These are phyloP conservation scores for Sebastes hubbsi DNA, from an alignment of 2,797 vertebrate species.

Conservation along the genomic window DNA sequence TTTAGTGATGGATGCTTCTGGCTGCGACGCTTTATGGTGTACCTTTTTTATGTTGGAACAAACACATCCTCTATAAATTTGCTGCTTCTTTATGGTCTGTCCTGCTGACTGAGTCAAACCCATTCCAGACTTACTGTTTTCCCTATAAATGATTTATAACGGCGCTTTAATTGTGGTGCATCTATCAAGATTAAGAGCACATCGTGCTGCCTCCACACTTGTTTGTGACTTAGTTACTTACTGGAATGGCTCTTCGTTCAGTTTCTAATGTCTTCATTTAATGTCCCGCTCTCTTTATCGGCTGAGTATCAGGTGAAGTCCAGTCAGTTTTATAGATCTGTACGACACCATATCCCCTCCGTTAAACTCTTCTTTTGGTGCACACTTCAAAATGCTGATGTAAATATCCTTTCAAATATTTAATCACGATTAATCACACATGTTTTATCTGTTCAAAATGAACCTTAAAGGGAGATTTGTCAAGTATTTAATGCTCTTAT, in stretches of 20 bases:
- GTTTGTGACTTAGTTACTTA: constrained; percentile 59
- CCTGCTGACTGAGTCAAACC: constrained; percentile 32
- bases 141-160: constrained; percentile 54
- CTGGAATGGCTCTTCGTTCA: constrained; percentile 42
- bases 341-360: too few relatives aligned
- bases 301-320: background rate
- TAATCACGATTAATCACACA: too few relatives aligned
- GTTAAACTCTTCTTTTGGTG: too few relatives aligned
- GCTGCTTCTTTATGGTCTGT: background rate
- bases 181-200: constrained; percentile 21
- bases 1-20: constrained; percentile 13
- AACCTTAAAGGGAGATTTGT: too few relatives aligned
- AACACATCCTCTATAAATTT: constrained; percentile 16
- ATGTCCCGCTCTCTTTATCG: background rate
- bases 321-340: background rate
- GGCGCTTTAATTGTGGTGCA: constrained; percentile 54
- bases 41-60: constrained; percentile 25
- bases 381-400: too few relatives aligned
- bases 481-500: too few relatives aligned
- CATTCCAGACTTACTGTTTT: constrained; percentile 24
- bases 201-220: constrained; percentile 40
- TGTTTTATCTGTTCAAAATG: too few relatives aligned
- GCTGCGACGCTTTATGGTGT: background rate
- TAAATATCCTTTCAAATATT: too few relatives aligned
- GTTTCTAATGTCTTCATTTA: constrained; percentile 50